Percentiles rank a stretch among this genome's conserved stretches.
Evolutionary conservation across 2,888 invertebrate genomes (phyloP).

Genomic region (Laspeyria flexula): DNA sequence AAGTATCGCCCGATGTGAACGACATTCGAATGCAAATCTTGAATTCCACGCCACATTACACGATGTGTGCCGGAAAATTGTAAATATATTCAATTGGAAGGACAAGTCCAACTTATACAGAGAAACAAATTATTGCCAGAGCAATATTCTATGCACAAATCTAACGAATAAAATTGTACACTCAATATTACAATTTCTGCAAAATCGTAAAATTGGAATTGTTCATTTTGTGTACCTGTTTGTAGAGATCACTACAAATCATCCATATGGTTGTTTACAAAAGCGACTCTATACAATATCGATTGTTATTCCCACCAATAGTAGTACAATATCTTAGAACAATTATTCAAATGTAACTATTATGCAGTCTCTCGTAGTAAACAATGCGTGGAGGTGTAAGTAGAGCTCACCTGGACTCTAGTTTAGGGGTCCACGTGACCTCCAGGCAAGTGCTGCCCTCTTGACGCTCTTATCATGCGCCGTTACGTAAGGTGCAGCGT

Average conservation of each 20-base stretch:
- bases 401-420: not conserved
- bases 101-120: constrained; percentile 9
- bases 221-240: no score
- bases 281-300: not conserved
- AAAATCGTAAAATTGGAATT: no score
- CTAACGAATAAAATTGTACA: not conserved
- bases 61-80: constrained; percentile 33
- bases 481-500: constrained; percentile 58
- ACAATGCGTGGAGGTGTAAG: constrained; percentile 1
- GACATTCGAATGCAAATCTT: constrained; percentile 47
- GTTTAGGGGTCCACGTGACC: constrained; percentile 26
- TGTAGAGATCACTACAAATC: not conserved
- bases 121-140: not conserved
- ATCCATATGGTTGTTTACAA: not conserved
- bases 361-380: constrained; percentile 9
- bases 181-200: no score
- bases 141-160: not conserved
- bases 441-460: constrained; percentile 42
- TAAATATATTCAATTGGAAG: constrained; percentile 22
- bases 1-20: constrained; percentile 34
- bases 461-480: constrained; percentile 31
- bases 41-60: constrained; percentile 22
- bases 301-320: constrained; percentile 1
- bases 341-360: constrained; percentile 13
- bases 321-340: not conserved